phyloP scores from a whole-genome alignment of 2,113 vertebrate genomes.

The Channa argus region DNA sequence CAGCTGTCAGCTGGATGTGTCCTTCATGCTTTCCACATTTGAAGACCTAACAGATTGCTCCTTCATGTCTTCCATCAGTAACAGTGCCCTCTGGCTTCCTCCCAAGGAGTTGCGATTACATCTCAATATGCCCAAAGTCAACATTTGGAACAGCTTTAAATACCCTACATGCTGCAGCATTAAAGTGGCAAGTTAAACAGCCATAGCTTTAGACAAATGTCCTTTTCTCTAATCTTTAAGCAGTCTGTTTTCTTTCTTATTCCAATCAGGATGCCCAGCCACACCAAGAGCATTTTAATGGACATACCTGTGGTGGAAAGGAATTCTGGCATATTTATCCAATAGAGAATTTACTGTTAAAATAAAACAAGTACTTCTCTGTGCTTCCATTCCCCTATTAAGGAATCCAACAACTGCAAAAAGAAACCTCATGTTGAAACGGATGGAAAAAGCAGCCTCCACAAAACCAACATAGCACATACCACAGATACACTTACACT shows the following conservation, averaged over 20 bases:
- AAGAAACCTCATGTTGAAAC: constrained; percentile 22
- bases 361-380: constrained; percentile 19
- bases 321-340: constrained; percentile 33
- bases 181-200: constrained; percentile 40
- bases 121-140: constrained; percentile 34
- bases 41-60: constrained; percentile 16
- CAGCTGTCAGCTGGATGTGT: neutral
- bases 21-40: constrained; percentile 1
- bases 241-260: constrained; percentile 29
- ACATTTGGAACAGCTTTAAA: constrained; percentile 41
- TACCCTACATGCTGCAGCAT: constrained; percentile 27
- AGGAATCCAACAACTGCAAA: constrained; percentile 24
- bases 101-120: constrained; percentile 23
- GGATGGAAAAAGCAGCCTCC: neutral
- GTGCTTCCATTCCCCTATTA: constrained; percentile 10
- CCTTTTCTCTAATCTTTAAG: constrained; percentile 18
- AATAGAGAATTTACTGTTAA: constrained; percentile 14
- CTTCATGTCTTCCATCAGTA: constrained; percentile 41
- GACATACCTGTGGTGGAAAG: constrained; percentile 36
- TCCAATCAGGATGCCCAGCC: constrained; percentile 27
- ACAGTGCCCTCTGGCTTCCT: constrained; percentile 18
- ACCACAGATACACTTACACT: neutral
- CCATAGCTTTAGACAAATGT: constrained; percentile 20
- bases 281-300: constrained; percentile 39
- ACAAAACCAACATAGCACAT: constrained; percentile 3